Base-by-base conservation (phyloP, 2,113 vertebrate genomes). In the Parus major region DNA sequence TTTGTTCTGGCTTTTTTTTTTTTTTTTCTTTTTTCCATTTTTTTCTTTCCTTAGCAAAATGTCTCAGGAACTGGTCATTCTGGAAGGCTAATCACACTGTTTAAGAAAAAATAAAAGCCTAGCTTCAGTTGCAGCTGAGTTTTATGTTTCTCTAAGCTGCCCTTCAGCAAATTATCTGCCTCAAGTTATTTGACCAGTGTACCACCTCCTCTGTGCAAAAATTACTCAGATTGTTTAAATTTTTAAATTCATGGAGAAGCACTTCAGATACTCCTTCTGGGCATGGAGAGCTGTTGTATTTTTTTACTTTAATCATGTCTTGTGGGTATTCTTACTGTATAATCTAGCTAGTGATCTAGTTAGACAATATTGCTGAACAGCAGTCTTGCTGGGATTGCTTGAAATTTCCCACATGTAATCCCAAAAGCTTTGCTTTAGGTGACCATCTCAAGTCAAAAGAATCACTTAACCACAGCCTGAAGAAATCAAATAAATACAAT, bases 1-100 rank as follows among this genome's bases (percentile, higher is more conserved):
- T 1, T 4, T n/a, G 59, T 20, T 61, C 36, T 28, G 17, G 3
- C 4, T 21, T 56, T 9, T 1, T 3, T n/a, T n/a, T n/a, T 21
- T 56, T 9, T 1, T 39, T 22, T 23, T 27, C 39, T 42, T 64
- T 33, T 13, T 16, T 9, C 5, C 20, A 11, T 33, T 47, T 63
- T 53, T 60, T 42, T 63, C 35, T 59, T 39, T 16, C 7, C 42
- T 75, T 52, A 71, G 15, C 20, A 88, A 72, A 71, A n/a, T 24
- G 1, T 63, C 47, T 84, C 9, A 42, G 65, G 52, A 91, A 81
- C 15, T 68, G 29, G 19, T 49, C 31, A 52, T 83, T 78, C 69
- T 82, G 53, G 18, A 86, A 84, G 17, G 6, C 10, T 33, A 80
- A 39, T 63, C 65, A 39, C 22, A 35, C 3, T n/a, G 9, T 41